Evolutionary conservation across 1,140 invertebrate genomes (phyloP), one percentile per base, ranked within the genome.

Genomic region (Trachelipus rathkii): DNA sequence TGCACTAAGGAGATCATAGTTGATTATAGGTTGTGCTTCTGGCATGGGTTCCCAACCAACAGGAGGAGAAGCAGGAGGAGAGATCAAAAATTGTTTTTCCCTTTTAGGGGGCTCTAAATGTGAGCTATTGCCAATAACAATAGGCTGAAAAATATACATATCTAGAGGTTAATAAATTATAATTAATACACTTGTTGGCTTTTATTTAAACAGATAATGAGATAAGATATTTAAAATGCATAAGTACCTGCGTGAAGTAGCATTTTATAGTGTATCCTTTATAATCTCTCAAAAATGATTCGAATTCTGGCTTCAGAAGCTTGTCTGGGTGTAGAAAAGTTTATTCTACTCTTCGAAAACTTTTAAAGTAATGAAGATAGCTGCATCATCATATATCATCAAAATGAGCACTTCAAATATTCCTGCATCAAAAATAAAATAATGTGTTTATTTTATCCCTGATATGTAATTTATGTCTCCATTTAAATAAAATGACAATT

Each of bases 71-170:
- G 95, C 92, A 44, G 97, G 97, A 77, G 97, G 97, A 71, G 97
- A 99, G 84, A 99, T 99, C 73, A 99, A 90, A 88, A 98, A 99
- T 88, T 98, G 96, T 88, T 98, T 97, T n/a, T 93, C 91, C 72
- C 92, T 93, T 74, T 93, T 91, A 67, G 97, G 97, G 11, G 95
- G 94, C 83, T 94, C 91, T 75, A 99, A 88, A 84, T 93, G 91
- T 80, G 83, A 80, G 50, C 79, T 82, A 60, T 76, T 74, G 44
- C 78, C 79, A 11, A 83, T 92, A 89, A 82, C 90, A 53, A 81
- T 79, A 45, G 81, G 76, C 81, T 82, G 66, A 44, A 66, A 75
- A 71, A 50, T 9, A 9, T n/a, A n/a, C n/a, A n/a, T n/a, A n/a
- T n/a, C n/a, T n/a, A n/a, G n/a, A n/a, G n/a, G n/a, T n/a, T n/a